Evolutionary conservation across 1,140 invertebrate species (phyloP), one percentile per base, ranked within the genome.

Genomic region (Solenopsis invicta): DNA sequence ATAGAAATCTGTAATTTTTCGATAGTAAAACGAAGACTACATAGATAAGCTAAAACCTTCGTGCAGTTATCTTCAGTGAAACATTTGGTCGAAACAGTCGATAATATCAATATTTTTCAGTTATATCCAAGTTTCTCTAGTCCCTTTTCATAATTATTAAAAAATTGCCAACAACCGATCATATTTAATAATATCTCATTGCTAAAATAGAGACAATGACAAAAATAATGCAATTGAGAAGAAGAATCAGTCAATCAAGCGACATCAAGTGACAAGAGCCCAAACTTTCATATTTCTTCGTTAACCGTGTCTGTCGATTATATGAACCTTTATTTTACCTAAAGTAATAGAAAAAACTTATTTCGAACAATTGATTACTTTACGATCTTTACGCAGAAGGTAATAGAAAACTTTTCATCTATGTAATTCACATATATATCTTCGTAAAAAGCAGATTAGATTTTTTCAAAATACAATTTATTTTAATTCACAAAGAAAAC

Each of bases 231-330:
- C 24, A 61, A 24, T 29, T 4, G 59, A 13, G 4, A 61, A 61
- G 59, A 13, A 12, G 34, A n/a, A 34, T 62, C 12, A 16, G 2
- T 29, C n/a, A 12, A 29, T 29, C n/a, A 61, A 61, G 16, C 61
- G 62, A 66, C 34, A 66, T 37, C 62, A 66, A 37, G 34, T 66
- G 34, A 10, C 9, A 66, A 66, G 9, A 66, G 18, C 34, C 0
- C 34, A 37, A 64, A 72, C 29, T 54, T 29, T 52, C 8, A 71
- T 52, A 34, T 34, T 71, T 54, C 48, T 72, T 72, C 24, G 6
- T 72, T 18, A 34, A 24, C 21, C 21, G 10, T 62, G 21, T 61
- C 13, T 34, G 9, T 34, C 29, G 13, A 56, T 56, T 74, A 54
- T 37, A 54, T 6, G 16, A 4, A 12, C 21, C 0, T 41, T 56